phyloP scores from a whole-genome alignment of 2,113 vertebrate genomes.

The Oreocharis arfaki region DNA sequence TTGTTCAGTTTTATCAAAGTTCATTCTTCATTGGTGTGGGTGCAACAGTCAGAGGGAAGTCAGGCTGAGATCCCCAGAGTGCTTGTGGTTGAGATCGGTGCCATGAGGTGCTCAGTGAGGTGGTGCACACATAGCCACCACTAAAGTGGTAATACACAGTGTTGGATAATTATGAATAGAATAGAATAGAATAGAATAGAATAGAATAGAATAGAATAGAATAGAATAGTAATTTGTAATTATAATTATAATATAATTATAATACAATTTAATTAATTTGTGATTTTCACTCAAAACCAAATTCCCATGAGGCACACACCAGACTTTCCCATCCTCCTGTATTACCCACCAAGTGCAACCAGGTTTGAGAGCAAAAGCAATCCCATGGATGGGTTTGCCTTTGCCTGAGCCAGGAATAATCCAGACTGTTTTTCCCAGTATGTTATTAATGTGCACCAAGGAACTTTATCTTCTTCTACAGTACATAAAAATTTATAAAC shows the following conservation, averaged over 20 bases:
- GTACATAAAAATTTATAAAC: neutral
- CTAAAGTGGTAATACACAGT: no score
- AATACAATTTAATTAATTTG: neutral
- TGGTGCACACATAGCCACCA: no score
- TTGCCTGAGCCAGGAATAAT: neutral
- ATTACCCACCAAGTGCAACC: neutral
- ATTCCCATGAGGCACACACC: neutral
- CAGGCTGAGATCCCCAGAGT: neutral
- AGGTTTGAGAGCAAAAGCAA: neutral
- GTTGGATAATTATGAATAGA: neutral
- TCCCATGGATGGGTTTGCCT: neutral
- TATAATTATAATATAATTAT: no score
- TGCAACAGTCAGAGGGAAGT: neutral
- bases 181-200: no score
- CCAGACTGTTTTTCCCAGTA: neutral
- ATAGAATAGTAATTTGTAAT: no score
- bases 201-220: no score
- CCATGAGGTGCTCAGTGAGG: neutral
- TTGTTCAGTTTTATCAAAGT: neutral
- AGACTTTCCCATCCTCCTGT: neutral
- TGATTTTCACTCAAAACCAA: neutral
- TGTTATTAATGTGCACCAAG: neutral
- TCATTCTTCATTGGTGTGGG: neutral
- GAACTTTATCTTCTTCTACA: neutral
- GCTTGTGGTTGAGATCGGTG: fast-evolving